Conservation (phyloP, 1,140 invertebrate species). For the Euwallacea similis region DNA sequence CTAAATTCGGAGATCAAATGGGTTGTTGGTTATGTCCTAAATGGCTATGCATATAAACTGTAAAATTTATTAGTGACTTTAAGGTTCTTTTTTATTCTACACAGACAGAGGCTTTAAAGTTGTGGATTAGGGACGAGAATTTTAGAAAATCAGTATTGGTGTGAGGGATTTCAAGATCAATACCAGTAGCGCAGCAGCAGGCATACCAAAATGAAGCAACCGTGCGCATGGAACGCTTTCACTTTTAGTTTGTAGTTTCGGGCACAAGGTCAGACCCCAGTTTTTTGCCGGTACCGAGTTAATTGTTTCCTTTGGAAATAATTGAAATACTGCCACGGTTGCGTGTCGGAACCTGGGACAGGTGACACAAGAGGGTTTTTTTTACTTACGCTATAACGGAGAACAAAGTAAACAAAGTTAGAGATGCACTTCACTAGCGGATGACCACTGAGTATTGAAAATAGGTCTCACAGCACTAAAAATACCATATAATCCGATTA, state of each 20-base stretch:
- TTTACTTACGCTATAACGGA: background rate
- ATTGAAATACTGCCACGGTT: conserved; percentile 28
- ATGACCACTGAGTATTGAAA: conserved; percentile 1
- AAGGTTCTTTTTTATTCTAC: background rate
- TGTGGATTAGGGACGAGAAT: no score
- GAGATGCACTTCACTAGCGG: conserved; percentile 20
- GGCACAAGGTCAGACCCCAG: conserved; percentile 28
- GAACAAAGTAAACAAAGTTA: background rate
- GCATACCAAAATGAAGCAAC: background rate
- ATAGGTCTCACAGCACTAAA: conserved; percentile 22
- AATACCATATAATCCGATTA: conserved; percentile 25
- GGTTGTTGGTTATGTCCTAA: background rate
- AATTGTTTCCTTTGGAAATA: conserved; percentile 33
- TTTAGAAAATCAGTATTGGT: no score
- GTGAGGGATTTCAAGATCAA: background rate
- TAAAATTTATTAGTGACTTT: conserved; percentile 8
- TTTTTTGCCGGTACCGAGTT: conserved; percentile 23
- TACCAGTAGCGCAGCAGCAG: conserved; percentile 2
- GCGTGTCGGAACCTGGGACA: conserved; percentile 4
- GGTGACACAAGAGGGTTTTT: conserved; percentile 7
- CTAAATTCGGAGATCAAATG: conserved; percentile 11
- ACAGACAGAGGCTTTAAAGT: background rate
- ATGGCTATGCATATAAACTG: background rate
- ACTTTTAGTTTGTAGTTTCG: conserved; percentile 20
- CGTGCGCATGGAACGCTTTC: conserved; percentile 17